These are phyloP conservation scores for Muscidifurax raptorellus DNA, from an alignment of 1,140 invertebrate genomes.

Conservation along the genomic window DNA sequence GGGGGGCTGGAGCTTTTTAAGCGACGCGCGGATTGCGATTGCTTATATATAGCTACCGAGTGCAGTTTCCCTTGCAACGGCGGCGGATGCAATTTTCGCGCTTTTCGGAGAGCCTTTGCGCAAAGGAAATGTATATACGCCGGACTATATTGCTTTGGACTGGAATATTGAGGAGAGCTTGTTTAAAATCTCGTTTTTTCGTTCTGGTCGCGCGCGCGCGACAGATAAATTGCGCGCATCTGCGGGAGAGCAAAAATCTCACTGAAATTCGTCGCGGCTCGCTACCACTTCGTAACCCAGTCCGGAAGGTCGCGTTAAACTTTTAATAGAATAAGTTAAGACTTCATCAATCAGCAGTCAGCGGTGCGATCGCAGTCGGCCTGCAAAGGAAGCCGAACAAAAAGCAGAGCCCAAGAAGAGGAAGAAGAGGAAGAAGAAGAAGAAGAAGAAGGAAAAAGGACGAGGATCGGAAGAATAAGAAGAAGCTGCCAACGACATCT, in stretches of 20 bases:
- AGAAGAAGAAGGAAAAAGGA: background rate
- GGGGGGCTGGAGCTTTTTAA: background rate
- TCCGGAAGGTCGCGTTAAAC: background rate
- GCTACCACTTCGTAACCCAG: background rate
- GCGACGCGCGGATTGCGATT: background rate
- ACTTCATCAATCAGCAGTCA: background rate
- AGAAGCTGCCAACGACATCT: background rate
- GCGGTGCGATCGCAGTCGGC: background rate
- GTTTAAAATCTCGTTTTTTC: too few species aligned
- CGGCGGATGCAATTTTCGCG: background rate
- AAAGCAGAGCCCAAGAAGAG: background rate
- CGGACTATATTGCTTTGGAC: too few species aligned
- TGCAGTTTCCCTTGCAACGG: background rate
- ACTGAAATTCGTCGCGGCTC: too few species aligned
- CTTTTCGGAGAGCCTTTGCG: background rate
- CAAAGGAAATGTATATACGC: too few species aligned
- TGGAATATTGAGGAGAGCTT: too few species aligned
- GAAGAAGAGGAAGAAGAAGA: background rate
- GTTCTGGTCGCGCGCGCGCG: too few species aligned
- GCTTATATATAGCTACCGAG: background rate
- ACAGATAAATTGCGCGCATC: too few species aligned
- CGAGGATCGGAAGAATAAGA: background rate
- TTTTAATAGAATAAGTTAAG: slow-evolving; percentile 3
- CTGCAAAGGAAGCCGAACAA: background rate
- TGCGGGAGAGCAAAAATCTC: background rate